Base-by-base conservation (phyloP, 2,113 vertebrate species). In the Trinectes maculatus region DNA sequence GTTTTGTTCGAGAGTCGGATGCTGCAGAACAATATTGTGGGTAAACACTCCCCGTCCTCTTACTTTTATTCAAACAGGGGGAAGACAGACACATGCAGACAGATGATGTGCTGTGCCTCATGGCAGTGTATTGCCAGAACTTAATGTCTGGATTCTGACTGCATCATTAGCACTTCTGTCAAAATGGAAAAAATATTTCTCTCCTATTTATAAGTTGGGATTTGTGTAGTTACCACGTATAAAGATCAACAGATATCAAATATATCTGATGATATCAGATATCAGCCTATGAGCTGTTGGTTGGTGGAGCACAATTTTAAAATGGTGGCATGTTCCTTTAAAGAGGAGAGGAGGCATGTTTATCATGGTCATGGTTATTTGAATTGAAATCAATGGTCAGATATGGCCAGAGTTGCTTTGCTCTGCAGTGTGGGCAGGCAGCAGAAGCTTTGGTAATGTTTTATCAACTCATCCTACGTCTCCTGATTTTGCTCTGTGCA, bases 361-460 rank as follows among this genome's bases (percentile, higher is more conserved):
- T n/a, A n/a, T n/a, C n/a, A n/a, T n/a, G n/a, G n/a, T n/a, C n/a
- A n/a, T n/a, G n/a, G n/a, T n/a, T n/a, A n/a, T n/a, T n/a, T n/a
- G n/a, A n/a, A n/a, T n/a, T n/a, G n/a, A 33, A 33, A 7, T 7
- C 6, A 2, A 2, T 55, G 62, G 59, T 52, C 65, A 34, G 72
- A 82, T 82, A 64, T 77, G 76, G 67, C 60, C 70, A 53, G 47
- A 53, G 77, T 73, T 66, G 47, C 65, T 58, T 86, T 81, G 75
- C 85, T 81, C 33, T 68, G 36, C 78, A 33, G 60, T 71, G 85
- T 87, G 61, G 84, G 84, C 74, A 73, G 80, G 67, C 61, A 80
- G 68, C 80, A 85, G 80, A 85, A 85, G 87, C 83, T 82, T 83
- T 74, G 82, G 79, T 80, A 69, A 48, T 66, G 80, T 79, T 85